Evolutionary conservation across 1,140 invertebrate genomes (phyloP), one percentile per base, ranked within the genome.

Genomic region (Philotrypesis tridentata): DNA sequence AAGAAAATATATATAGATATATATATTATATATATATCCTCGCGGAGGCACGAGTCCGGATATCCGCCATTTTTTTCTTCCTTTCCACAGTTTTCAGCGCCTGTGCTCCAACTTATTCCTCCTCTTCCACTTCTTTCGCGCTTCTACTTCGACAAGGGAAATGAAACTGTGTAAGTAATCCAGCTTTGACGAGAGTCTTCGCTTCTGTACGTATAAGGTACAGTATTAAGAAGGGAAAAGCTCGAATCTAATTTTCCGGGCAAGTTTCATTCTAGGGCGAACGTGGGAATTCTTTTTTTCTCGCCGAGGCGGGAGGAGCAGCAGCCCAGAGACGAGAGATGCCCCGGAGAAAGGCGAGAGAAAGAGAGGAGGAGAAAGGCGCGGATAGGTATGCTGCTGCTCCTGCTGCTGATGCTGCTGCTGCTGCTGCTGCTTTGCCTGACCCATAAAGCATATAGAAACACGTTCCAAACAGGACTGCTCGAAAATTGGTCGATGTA

Each of bases 401-500:
- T n/a, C n/a, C n/a, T n/a, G n/a, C n/a, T n/a, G n/a, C n/a, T n/a
- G n/a, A n/a, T n/a, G n/a, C n/a, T n/a, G n/a, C n/a, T n/a, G n/a
- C n/a, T 14, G 37, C n/a, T 75, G 27, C 31, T 48, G 25, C 80
- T 65, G 84, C 84, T 80, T 84, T 80, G 87, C 84, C 86, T 87
- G 86, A 89, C 87, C 86, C 86, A 89, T 88, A 89, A 90, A 90
- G 29, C 85, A 89, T 87, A 85, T 86, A 85, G 84, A 87, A 88
- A 89, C 88, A 85, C 87, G 87, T 89, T 89, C 82, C 82, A 85
- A 31, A 81, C 63, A 61, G 4, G 23, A 43, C 17, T n/a, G 31
- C 27, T 55, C 67, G 37, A 48, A 75, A 74, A 81, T 81, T 67
- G 40, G 21, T 25, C 33, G 12, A 27, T 68, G 33, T n/a, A n/a